These are phyloP conservation scores for Heterodera schachtii DNA, from an alignment of 1,140 invertebrate genomes.

Conservation along the genomic window DNA sequence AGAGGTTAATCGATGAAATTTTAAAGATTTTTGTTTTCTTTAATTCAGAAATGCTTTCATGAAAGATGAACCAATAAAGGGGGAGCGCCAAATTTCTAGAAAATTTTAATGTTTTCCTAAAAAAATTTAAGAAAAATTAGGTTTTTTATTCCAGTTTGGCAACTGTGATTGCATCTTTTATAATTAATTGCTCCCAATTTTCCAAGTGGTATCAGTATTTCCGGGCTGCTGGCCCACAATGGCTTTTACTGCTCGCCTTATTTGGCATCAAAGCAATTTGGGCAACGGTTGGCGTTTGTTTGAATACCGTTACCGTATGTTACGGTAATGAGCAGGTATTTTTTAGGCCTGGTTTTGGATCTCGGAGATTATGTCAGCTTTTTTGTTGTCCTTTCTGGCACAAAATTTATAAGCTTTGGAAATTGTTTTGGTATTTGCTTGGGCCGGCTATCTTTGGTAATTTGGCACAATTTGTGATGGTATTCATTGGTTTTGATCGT, in stretches of 20 bases:
- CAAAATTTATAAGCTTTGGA: not conserved
- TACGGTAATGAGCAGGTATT: not conserved
- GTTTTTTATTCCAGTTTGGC: too few relatives aligned
- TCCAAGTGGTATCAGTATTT: constrained; percentile 8
- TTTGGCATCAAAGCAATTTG: not conserved
- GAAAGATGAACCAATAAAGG: too few relatives aligned
- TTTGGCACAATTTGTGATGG: not conserved
- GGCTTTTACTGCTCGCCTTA: not conserved
- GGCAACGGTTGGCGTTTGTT: not conserved
- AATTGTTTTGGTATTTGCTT: constrained; percentile 3
- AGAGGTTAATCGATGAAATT: too few relatives aligned
- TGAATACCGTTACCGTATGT: not conserved
- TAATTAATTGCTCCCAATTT: too few relatives aligned
- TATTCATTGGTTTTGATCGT: not conserved
- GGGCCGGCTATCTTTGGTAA: not conserved
- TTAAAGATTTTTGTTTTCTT: too few relatives aligned
- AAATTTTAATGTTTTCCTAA: too few relatives aligned
- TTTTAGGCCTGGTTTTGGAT: not conserved
- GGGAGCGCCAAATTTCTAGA: too few relatives aligned
- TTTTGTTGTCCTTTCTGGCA: not conserved
- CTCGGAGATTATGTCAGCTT: not conserved
- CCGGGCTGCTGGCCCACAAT: not conserved
- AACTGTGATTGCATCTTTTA: too few relatives aligned
- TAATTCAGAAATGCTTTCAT: too few relatives aligned
- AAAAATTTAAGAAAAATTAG: too few relatives aligned